Conservation (phyloP, 2,797 vertebrate genomes). For the Chaetophractus vellerosus region DNA sequence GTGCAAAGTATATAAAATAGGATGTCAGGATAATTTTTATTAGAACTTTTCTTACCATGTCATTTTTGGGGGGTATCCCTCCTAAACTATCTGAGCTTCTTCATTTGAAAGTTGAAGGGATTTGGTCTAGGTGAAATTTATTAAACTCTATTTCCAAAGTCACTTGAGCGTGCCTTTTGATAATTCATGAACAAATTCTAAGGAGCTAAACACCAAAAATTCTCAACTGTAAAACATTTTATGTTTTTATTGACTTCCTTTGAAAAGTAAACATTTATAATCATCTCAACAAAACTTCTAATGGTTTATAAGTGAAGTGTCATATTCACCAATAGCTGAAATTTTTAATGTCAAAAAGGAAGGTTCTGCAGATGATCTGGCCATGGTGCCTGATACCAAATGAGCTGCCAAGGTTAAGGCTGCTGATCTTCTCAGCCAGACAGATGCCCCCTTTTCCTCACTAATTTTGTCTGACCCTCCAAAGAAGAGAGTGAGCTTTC, state of each 20-base stretch:
- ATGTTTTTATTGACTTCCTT: constrained; percentile 24
- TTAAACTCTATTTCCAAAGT: not conserved
- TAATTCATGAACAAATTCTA: not conserved
- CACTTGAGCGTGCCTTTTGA: not conserved
- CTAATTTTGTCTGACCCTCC: not conserved
- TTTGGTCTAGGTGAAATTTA: not conserved
- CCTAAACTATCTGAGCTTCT: not conserved
- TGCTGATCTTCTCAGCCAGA: not conserved
- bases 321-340: not conserved
- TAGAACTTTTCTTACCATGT: not conserved
- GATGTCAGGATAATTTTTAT: not conserved
- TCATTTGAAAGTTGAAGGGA: not conserved
- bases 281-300: not conserved
- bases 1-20: not conserved
- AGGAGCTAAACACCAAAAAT: constrained; percentile 1
- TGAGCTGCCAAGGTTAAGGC: not conserved
- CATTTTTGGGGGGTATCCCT: not conserved
- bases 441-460: not conserved
- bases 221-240: constrained; percentile 19
- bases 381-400: not conserved
- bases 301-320: not conserved
- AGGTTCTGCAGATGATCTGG: not conserved
- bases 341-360: not conserved
- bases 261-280: constrained; percentile 36
- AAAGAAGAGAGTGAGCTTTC: not conserved